These are phyloP conservation scores for Stenichneumon culpator DNA, from an alignment of 2,888 invertebrate species.

Conservation along the genomic window DNA sequence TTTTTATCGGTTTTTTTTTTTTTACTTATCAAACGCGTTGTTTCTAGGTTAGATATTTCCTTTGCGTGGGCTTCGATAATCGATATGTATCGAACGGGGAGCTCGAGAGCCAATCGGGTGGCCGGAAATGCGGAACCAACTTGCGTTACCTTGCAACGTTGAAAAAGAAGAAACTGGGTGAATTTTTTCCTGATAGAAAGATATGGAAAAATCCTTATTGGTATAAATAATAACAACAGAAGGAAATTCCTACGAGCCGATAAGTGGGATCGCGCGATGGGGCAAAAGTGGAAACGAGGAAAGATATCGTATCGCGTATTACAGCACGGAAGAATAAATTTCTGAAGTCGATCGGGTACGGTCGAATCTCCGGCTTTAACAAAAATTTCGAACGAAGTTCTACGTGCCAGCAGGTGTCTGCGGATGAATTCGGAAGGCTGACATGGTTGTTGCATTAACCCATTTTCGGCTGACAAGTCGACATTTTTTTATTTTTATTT, in stretches of 20 bases:
- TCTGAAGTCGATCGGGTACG: slow-evolving; percentile 2
- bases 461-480: neutral
- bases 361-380: slow-evolving; percentile 18
- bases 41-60: too few species aligned
- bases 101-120: too few species aligned
- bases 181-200: too few species aligned
- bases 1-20: neutral
- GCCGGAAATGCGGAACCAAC: too few species aligned
- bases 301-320: slow-evolving; percentile 6
- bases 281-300: too few species aligned
- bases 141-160: too few species aligned
- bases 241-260: too few species aligned
- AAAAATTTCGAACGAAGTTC: slow-evolving; percentile 44
- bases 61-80: too few species aligned
- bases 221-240: too few species aligned
- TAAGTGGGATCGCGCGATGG: too few species aligned
- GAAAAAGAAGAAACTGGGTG: too few species aligned
- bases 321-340: slow-evolving; percentile 44
- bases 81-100: neutral
- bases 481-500: neutral
- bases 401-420: slow-evolving; percentile 57
- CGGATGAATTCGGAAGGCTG: slow-evolving; percentile 38
- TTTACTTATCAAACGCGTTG: neutral
- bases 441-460: slow-evolving; percentile 62
- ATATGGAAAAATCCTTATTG: too few species aligned